These are phyloP conservation scores for Zalophus californianus DNA, from an alignment of 2,797 vertebrate species.

Conservation along the genomic window DNA sequence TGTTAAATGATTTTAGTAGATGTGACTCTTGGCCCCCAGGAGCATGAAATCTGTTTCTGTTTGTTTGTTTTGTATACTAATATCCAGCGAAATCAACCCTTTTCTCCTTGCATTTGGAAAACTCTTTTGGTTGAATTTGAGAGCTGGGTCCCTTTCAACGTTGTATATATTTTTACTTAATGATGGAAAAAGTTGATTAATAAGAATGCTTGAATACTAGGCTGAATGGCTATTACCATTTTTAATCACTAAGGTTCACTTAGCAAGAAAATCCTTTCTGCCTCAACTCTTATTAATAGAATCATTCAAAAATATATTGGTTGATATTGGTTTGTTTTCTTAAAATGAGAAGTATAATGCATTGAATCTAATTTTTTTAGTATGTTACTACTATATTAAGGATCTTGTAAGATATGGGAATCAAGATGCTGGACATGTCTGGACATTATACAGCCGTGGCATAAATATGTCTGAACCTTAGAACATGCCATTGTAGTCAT, in stretches of 20 bases:
- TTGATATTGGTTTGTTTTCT: background rate
- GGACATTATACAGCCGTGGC: background rate
- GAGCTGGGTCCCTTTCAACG: conserved; percentile 4
- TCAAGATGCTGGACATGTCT: background rate
- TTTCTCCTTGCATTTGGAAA: conserved; percentile 12
- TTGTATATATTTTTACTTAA: conserved; percentile 8
- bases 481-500: background rate
- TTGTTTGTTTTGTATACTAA: background rate
- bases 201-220: conserved; percentile 10
- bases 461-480: background rate
- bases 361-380: background rate
- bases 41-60: background rate
- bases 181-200: background rate
- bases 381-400: background rate
- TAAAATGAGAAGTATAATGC: background rate
- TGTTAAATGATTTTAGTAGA: background rate
- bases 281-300: background rate
- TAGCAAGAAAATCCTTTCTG: conserved; percentile 33
- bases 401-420: background rate
- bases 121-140: background rate
- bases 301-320: conserved; percentile 51
- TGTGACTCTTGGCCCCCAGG: background rate
- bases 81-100: background rate
- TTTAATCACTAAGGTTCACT: conserved; percentile 41
- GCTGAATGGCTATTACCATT: background rate